phyloP scores from a whole-genome alignment of 2,888 invertebrate species.

The Allacma fusca region DNA sequence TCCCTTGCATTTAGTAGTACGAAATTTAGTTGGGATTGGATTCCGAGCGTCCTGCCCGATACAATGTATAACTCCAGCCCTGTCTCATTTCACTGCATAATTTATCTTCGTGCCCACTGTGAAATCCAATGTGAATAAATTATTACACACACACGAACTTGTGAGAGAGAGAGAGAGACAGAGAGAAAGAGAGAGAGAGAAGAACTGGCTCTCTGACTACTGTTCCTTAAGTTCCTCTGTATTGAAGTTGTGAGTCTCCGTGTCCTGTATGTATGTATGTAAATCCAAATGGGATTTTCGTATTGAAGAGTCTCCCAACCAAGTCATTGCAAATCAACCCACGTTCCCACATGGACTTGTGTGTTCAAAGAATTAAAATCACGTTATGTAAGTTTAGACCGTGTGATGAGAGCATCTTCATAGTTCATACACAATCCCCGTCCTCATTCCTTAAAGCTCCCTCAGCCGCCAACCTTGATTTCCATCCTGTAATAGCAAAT shows the following conservation, averaged over 20 bases:
- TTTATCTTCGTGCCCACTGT: constrained; percentile 56
- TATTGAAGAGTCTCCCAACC: too few species aligned
- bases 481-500: not conserved
- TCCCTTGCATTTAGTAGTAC: too few species aligned
- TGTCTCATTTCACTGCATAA: constrained; percentile 39
- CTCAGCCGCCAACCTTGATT: constrained; percentile 9
- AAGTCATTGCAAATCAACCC: not conserved
- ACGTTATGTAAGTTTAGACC: constrained; percentile 16
- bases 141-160: constrained; percentile 37
- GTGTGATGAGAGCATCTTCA: constrained; percentile 17
- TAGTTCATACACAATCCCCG: not conserved
- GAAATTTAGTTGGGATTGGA: too few species aligned
- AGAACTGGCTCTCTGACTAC: constrained; percentile 33
- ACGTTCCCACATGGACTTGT: constrained; percentile 1
- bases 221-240: too few species aligned
- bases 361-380: constrained; percentile 13
- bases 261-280: not conserved
- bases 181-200: too few species aligned
- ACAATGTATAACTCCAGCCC: not conserved
- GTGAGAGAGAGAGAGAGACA: too few species aligned
- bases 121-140: constrained; percentile 59
- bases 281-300: too few species aligned
- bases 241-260: not conserved
- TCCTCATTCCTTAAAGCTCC: not conserved
- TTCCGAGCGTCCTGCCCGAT: not conserved